Evolutionary conservation across 1,140 invertebrate species (phyloP), one percentile per base, ranked within the genome.

Genomic region (Panulirus ornatus): DNA sequence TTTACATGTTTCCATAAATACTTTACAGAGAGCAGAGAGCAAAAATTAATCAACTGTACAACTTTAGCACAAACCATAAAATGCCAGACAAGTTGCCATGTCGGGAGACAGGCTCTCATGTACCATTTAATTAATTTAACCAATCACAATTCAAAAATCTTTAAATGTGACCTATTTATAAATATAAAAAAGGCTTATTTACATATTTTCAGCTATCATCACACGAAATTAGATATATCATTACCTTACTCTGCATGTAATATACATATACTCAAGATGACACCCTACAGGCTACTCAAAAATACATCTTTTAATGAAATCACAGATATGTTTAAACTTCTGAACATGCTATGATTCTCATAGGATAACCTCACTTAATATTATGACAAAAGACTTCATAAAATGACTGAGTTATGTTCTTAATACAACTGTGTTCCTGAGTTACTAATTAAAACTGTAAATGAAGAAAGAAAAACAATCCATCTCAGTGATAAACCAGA

Each of bases 381-480:
- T n/a, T n/a, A n/a, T n/a, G 11, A 58, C 3, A 47, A 22, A 58
- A 22, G 16, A 0, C 0, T 58, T 58, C 54, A 58, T 16, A 58
- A 58, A 58, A 16, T 22, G 19, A 58, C 19, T 58, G 8, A 5
- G n/a, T 1, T 22, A 58, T 22, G n/a, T 58, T 58, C 19, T 58
- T 58, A 47, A 47, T 47, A 58, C 54, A 58, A 58, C 54, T 58
- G 54, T 58, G 54, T 58, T 58, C 54, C 54, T 58, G 54, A 58
- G 54, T 22, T 58, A 58, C 54, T 22, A 58, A 16, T 22, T 22
- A 58, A 22, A 58, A 16, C 5, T 58, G 54, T 58, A 58, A 58
- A 58, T 22, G n/a, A 19, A 58, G n/a, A n/a, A n/a, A n/a, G n/a
- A n/a, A n/a, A n/a, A n/a, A n/a, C n/a, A n/a, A n/a, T n/a, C 19